Evolutionary conservation across 2,113 vertebrate genomes (phyloP).

Genomic region (Melanocharis versteri): DNA sequence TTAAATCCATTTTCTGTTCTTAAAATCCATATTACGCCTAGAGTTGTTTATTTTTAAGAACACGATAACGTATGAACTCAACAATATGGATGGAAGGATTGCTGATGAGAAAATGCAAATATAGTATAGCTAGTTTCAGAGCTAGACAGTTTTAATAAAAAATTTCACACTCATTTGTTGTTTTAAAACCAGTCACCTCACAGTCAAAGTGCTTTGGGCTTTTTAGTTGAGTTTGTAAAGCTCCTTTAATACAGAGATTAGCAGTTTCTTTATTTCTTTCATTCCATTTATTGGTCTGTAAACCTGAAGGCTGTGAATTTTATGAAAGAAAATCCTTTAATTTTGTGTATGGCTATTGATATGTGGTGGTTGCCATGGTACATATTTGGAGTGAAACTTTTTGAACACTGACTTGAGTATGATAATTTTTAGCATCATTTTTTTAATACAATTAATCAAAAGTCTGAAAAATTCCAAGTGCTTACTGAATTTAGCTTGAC

Average conservation of each 20-base stretch:
- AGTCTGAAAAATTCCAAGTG: background rate
- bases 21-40: background rate
- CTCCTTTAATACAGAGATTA: conserved; percentile 26
- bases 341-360: background rate
- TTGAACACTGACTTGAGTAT: background rate
- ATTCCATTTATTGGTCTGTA: background rate
- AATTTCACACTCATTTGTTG: background rate
- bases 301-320: conserved; percentile 18
- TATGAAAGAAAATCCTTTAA: conserved; percentile 20
- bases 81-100: background rate
- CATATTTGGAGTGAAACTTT: background rate
- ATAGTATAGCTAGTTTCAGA: background rate
- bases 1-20: background rate
- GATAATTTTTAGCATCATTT: background rate
- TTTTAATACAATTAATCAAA: background rate
- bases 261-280: background rate
- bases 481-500: background rate
- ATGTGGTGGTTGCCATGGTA: background rate
- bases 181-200: background rate
- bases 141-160: background rate
- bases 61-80: background rate
- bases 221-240: background rate
- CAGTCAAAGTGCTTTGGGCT: background rate
- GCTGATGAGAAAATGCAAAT: background rate
- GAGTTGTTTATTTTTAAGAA: background rate